Base-by-base conservation (phyloP, 2,888 invertebrate genomes). In the Tuberolachnus salignus region DNA sequence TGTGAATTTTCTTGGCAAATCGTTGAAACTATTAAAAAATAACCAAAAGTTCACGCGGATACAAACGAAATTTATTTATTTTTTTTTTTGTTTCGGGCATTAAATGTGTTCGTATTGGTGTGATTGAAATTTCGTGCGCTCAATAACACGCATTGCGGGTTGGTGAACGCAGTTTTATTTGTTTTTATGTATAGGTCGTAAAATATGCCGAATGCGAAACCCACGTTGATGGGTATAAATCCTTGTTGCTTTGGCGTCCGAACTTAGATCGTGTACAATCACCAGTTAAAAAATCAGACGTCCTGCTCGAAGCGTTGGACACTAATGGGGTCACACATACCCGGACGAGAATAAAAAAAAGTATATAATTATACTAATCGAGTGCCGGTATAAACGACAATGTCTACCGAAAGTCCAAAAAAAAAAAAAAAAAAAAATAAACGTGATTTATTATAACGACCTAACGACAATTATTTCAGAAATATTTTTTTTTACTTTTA, bases 141-240 rank as follows among this genome's bases (percentile, higher is more conserved):
- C 53, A n/a, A 69, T 69, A 69, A 4, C 3, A 55, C 53, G 53
- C 46, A 21, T 55, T 49, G 66, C 53, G 53, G 21, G 44, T 55
- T 49, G 66, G 49, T 64, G 46, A 64, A 66, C 49, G 46, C 9
- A 16, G 49, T 66, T 49, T 66, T 46, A 23, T 69, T 69, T 53
- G 34, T 53, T 69, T 69, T 70, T 69, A n/a, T n/a, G n/a, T n/a
- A n/a, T 44, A 44, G 55, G 44, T 70, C 70, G 55, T 70, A 70
- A 57, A 70, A 55, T 34, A 55, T n/a, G 14, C n/a, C 21, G 69
- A 55, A 44, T 70, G 55, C 23, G 70, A 55, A 55, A 42, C 11
- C 70, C 55, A 10, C 16, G 70, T 70, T 53, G 9, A 70, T 34
- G 6, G 34, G 34, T 51, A 57, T 70, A 70, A 70, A 70, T 70